Conservation (phyloP, 2,113 vertebrate genomes). For the Carollia perspicillata region DNA sequence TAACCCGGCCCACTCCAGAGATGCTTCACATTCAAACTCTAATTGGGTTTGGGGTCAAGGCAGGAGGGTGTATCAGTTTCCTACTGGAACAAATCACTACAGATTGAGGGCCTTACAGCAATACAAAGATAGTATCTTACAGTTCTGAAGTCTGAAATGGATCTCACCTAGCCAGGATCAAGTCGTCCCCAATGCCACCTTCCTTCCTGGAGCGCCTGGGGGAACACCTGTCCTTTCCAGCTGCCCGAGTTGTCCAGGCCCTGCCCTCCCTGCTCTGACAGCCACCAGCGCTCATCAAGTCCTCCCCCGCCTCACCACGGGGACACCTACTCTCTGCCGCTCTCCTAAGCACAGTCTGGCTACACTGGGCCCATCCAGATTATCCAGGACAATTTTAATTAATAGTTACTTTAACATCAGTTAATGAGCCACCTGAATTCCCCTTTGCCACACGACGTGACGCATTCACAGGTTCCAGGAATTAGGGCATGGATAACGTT, state of each 20-base stretch:
- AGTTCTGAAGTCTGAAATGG: too few species aligned
- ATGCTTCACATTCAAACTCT: background rate
- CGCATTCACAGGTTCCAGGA: background rate
- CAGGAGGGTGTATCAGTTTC: background rate
- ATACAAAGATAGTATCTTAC: too few species aligned
- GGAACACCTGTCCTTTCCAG: too few species aligned
- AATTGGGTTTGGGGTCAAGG: background rate
- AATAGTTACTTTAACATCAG: background rate
- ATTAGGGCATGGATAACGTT: background rate
- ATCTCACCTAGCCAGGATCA: too few species aligned
- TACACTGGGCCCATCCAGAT: rapidly evolving
- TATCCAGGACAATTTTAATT: background rate
- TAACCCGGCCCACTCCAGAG: background rate
- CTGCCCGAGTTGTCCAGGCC: too few species aligned
- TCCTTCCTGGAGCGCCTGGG: too few species aligned
- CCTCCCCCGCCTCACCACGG: background rate
- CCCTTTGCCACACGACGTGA: background rate
- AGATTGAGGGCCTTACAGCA: too few species aligned
- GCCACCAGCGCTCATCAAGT: background rate
- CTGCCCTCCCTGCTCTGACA: background rate
- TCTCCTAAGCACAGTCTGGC: background rate
- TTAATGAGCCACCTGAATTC: background rate
- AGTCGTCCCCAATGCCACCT: too few species aligned
- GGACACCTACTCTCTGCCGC: background rate
- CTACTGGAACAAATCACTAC: background rate